A percentile compares a stretch with the other conserved stretches of the same genome.
Evolutionary conservation across 2,797 vertebrate species (phyloP).

Genomic region (Champsocephalus gunnari): DNA sequence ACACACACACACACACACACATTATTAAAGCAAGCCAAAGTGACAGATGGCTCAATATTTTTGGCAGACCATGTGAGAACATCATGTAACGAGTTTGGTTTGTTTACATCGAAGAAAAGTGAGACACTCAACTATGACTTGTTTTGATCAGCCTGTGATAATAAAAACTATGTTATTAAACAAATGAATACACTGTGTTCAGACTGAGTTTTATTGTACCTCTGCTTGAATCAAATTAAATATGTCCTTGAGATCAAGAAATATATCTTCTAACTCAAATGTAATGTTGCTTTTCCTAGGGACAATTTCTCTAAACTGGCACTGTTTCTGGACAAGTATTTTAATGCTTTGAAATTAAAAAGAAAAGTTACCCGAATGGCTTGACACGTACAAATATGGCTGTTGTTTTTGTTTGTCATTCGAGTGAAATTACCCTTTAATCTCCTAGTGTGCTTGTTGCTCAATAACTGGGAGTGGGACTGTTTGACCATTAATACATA

Average conservation of each 20-base stretch:
- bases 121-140: background rate
- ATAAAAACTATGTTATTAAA: background rate
- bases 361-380: background rate
- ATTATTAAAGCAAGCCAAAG: background rate
- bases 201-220: background rate
- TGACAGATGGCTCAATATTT: conserved; percentile 49
- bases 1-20: conserved; percentile 2
- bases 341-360: background rate
- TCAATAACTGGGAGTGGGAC: background rate
- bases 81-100: background rate
- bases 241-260: background rate
- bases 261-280: background rate
- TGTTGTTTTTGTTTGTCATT: background rate
- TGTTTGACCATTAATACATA: conserved; percentile 27
- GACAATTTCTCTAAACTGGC: background rate
- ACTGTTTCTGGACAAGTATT: background rate
- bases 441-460: background rate
- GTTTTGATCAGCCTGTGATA: conserved; percentile 10
- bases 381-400: background rate
- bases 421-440: background rate
- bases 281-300: background rate
- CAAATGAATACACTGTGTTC: background rate
- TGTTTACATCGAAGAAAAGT: background rate
- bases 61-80: conserved; percentile 21
- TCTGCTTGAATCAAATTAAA: background rate